A percentile compares a stretch with the other conserved stretches of the same genome.
These are phyloP conservation scores for Todiramphus chloris DNA, from an alignment of 2,113 vertebrate species.

Conservation along the genomic window DNA sequence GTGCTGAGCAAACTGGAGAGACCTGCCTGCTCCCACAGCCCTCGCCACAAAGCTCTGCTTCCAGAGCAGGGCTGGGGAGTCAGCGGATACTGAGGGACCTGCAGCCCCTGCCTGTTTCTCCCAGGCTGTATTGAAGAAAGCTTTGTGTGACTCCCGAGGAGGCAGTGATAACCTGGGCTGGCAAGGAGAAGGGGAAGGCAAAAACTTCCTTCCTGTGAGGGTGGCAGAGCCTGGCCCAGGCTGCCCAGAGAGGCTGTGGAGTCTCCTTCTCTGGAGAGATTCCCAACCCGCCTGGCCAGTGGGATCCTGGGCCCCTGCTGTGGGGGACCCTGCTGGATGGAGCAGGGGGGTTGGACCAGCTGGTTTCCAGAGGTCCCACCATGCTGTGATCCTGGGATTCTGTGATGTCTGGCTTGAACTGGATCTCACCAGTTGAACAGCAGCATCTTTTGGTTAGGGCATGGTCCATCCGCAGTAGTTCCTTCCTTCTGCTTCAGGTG, in stretches of 20 bases:
- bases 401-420: background rate
- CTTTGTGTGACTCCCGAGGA: rapidly evolving
- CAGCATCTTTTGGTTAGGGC: background rate
- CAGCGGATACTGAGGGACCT: background rate
- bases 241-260: background rate
- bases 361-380: background rate
- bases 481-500: background rate
- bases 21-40: background rate
- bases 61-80: background rate
- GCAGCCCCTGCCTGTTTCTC: background rate
- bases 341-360: background rate
- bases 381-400: background rate
- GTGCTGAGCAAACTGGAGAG: background rate
- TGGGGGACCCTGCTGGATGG: background rate
- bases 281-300: too few relatives aligned
- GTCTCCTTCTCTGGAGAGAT: background rate
- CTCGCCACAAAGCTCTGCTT: background rate
- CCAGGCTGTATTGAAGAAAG: background rate
- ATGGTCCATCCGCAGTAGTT: background rate
- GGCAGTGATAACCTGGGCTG: background rate
- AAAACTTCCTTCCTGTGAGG: background rate
- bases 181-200: background rate
- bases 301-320: background rate
- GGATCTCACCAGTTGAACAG: background rate
- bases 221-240: background rate